Conservation (phyloP, 2,888 invertebrate species). For the Orthosia incerta region DNA sequence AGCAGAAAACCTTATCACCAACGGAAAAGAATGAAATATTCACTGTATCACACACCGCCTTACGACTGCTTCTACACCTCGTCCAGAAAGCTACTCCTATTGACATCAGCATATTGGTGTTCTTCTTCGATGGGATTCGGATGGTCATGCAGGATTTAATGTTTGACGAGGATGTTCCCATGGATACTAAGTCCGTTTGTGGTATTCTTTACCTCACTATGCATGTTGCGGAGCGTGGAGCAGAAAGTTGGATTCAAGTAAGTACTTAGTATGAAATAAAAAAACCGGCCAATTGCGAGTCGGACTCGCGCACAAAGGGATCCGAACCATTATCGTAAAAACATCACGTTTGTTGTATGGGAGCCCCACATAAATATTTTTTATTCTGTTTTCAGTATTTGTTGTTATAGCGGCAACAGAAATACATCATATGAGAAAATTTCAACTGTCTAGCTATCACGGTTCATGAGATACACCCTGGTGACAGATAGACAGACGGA, state of each 20-base stretch:
- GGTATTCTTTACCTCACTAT: constrained; percentile 90
- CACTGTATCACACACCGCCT: constrained; percentile 75
- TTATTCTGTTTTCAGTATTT: too few species aligned
- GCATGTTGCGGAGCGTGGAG: constrained; percentile 79
- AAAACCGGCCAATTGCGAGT: too few species aligned
- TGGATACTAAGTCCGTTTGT: constrained; percentile 92
- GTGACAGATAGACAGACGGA: too few species aligned
- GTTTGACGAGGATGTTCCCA: constrained; percentile 89
- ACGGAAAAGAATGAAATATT: constrained; percentile 84
- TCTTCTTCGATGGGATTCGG: constrained; percentile 68
- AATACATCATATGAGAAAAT: too few species aligned
- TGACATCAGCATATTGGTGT: constrained; percentile 61
- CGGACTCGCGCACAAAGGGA: too few species aligned
- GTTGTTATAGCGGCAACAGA: too few species aligned
- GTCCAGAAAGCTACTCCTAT: constrained; percentile 74
- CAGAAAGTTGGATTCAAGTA: constrained; percentile 80
- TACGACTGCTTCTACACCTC: constrained; percentile 79
- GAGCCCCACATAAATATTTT: too few species aligned
- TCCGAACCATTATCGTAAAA: too few species aligned
- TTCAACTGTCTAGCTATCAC: too few species aligned
- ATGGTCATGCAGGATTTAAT: constrained; percentile 76
- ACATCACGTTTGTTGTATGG: too few species aligned
- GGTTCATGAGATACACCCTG: too few species aligned
- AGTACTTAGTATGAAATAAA: constrained; percentile 51
- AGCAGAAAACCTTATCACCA: constrained; percentile 72